A percentile compares a stretch with the other conserved stretches of the same genome.
Evolutionary conservation across 2,797 vertebrate species (phyloP).

Genomic region (Pterois miles): DNA sequence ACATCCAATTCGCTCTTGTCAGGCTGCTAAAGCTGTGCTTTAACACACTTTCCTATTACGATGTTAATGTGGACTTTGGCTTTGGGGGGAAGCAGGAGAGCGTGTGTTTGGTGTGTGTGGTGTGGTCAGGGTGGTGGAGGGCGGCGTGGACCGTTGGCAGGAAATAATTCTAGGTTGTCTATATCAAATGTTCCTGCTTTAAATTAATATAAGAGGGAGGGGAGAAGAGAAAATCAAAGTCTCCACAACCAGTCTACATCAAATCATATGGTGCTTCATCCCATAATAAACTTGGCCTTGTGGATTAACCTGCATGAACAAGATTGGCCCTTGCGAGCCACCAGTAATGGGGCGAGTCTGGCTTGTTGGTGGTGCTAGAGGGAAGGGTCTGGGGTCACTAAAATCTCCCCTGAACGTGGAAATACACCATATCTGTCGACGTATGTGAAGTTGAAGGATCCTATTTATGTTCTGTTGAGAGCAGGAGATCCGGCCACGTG

Average conservation of each 20-base stretch:
- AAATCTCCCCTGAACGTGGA: background rate
- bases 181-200: conserved; percentile 13
- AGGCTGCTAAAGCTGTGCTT: conserved; percentile 86
- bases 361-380: conserved; percentile 8
- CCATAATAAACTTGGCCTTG: background rate
- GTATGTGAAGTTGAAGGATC: too few species aligned
- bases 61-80: conserved; percentile 89
- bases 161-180: conserved; percentile 31
- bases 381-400: background rate
- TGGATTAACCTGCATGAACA: conserved; percentile 16
- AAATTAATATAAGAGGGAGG: conserved; percentile 26
- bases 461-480: too few species aligned
- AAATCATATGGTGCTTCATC: background rate
- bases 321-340: background rate
- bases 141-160: background rate
- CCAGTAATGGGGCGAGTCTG: background rate
- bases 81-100: conserved; percentile 11
- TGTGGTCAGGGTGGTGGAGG: conserved; percentile 11
- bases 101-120: conserved; percentile 50
- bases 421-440: background rate
- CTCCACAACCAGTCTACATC: background rate
- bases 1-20: conserved; percentile 95
- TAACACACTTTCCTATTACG: conserved; percentile 90
- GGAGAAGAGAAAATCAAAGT: conserved; percentile 14
- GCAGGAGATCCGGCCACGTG: too few species aligned